These are phyloP conservation scores for Conus betulinus DNA, from an alignment of 1,140 invertebrate species.

Conservation along the genomic window DNA sequence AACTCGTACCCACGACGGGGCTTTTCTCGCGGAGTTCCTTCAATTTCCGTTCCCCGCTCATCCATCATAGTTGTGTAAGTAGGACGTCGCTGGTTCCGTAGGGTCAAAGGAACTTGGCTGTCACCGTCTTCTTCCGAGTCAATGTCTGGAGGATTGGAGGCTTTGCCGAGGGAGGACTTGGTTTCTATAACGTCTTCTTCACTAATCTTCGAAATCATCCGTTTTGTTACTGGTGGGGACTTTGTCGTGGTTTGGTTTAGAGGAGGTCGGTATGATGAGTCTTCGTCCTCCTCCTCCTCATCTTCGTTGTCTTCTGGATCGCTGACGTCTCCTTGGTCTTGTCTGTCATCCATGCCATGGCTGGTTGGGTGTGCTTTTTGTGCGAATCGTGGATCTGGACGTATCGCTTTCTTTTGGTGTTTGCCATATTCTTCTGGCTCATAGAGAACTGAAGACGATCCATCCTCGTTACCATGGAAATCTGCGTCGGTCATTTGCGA, in stretches of 20 bases:
- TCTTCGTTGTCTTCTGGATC: neutral
- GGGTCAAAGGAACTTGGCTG: neutral
- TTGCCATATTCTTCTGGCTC: neutral
- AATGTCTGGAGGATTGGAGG: neutral
- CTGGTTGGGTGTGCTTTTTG: neutral
- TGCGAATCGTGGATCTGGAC: neutral
- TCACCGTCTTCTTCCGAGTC: neutral
- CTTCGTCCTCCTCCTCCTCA: neutral
- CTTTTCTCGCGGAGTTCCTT: conserved; percentile 3
- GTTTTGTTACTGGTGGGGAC: neutral
- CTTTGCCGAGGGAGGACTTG: neutral
- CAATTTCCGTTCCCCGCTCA: neutral
- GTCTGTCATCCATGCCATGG: neutral
- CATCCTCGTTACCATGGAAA: neutral
- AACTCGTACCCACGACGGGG: neutral
- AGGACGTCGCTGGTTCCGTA: neutral
- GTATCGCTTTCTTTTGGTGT: neutral
- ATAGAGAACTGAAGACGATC: neutral
- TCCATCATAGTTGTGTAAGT: neutral
- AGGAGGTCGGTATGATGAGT: neutral
- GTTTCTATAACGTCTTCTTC: neutral
- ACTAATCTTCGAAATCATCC: neutral
- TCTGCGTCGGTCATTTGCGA: neutral
- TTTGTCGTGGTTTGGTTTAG: neutral
- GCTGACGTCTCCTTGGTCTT: neutral